Conservation (phyloP, 2,113 vertebrate genomes). For the Camelus bactrianus region DNA sequence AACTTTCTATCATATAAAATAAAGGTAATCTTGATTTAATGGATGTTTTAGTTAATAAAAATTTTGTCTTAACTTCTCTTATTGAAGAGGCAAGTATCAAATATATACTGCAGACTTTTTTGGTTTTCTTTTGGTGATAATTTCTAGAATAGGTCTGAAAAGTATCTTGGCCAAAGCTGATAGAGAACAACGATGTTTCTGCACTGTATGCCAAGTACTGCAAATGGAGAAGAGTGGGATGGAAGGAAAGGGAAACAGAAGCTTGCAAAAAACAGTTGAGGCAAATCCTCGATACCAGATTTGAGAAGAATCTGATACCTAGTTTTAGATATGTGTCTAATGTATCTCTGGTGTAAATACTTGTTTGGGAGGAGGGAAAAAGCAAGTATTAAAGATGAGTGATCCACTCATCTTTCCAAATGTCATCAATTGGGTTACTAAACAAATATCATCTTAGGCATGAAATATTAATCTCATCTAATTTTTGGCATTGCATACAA, state of each 20-base stretch:
- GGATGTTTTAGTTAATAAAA: neutral
- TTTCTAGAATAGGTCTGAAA: neutral
- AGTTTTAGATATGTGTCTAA: neutral
- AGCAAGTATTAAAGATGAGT: slow-evolving; percentile 4
- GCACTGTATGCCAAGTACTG: neutral
- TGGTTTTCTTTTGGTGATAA: neutral
- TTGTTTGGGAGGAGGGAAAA: slow-evolving; percentile 5
- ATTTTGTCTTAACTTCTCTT: neutral
- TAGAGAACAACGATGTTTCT: neutral
- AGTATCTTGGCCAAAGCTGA: slow-evolving; percentile 22
- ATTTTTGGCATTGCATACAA: neutral
- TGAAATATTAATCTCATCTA: neutral
- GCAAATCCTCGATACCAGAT: neutral
- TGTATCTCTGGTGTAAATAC: neutral
- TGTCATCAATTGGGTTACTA: neutral
- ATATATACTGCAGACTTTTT: neutral
- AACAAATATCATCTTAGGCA: neutral
- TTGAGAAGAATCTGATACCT: neutral
- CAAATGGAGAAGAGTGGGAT: neutral
- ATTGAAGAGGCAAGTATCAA: slow-evolving; percentile 24
- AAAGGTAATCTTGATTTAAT: neutral
- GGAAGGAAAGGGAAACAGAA: neutral
- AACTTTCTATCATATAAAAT: slow-evolving; percentile 16
- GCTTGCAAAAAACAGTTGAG: neutral
- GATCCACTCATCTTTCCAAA: neutral